Evolutionary conservation across 2,113 vertebrate species (phyloP).

Genomic region (Glaucidium brasilianum): DNA sequence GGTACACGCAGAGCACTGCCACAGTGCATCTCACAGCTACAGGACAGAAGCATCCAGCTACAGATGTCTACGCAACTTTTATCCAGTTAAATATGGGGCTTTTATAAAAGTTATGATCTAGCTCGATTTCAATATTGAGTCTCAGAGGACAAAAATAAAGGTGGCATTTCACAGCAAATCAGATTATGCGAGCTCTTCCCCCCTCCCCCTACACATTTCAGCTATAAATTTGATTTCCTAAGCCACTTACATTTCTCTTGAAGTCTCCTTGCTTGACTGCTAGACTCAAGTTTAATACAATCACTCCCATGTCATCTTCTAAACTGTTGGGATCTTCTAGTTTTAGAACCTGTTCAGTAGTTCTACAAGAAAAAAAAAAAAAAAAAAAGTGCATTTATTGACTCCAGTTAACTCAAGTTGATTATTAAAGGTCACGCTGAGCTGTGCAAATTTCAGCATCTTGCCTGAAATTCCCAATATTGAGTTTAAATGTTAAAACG

Average conservation of each 20-base stretch:
- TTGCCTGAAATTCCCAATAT: constrained; percentile 42
- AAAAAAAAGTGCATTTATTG: neutral
- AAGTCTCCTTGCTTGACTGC: constrained; percentile 85
- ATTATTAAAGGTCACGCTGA: constrained; percentile 47
- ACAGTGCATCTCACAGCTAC: no score
- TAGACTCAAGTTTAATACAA: constrained; percentile 84
- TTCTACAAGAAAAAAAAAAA: constrained; percentile 66
- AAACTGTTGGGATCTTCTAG: constrained; percentile 90
- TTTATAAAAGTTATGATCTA: neutral
- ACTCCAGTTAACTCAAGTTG: constrained; percentile 16
- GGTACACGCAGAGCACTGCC: neutral
- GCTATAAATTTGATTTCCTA: constrained; percentile 17
- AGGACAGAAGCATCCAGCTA: neutral
- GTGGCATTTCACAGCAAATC: constrained; percentile 10
- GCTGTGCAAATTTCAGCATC: constrained; percentile 60
- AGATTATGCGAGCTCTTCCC: neutral
- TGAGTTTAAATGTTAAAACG: constrained; percentile 48
- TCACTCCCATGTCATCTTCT: constrained; percentile 91
- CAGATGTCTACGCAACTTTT: neutral
- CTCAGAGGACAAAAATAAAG: constrained; percentile 16
- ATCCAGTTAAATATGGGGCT: neutral
- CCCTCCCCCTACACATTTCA: neutral
- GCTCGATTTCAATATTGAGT: neutral
- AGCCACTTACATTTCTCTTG: constrained; percentile 83
- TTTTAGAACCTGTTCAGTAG: constrained; percentile 79